Evolutionary conservation across 1,140 invertebrate species (phyloP), one percentile per base, ranked within the genome.

Genomic region (Berghia stephanieae): DNA sequence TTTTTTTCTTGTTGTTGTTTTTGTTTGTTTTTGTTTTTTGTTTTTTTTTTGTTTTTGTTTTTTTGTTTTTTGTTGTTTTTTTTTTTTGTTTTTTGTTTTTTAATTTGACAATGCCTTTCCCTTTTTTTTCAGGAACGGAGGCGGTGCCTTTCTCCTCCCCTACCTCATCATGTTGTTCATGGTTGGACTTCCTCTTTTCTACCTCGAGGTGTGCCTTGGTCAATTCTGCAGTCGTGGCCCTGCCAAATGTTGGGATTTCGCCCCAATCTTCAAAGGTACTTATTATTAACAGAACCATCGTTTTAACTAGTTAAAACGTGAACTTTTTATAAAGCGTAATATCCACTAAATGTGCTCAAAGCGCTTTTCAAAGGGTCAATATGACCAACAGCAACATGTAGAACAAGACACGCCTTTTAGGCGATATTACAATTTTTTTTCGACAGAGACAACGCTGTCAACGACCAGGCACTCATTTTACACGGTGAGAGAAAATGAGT

Each of bases 201-300:
- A 95, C 71, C 89, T 95, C 73, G 95, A 96, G 88, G 91, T 95
- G 16, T 92, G 93, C 0, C 89, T 95, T 18, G 94, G 94, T 10
- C 94, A 96, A 86, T 93, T 94, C 80, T 93, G 93, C 46, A 92
- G 94, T 80, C 91, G 92, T 85, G 94, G 94, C 49, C 92, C 93
- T n/a, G 93, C 94, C n/a, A 94, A 93, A 52, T 91, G 93, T 63
- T 95, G 94, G 93, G 91, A 92, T 78, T 94, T 94, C 60, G 94
- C 94, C 42, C 94, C 94, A 1, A 91, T 95, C 52, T 93, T 95
- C 81, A 93, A 92, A 92, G 94, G 94, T n/a, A n/a, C n/a, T n/a
- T n/a, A n/a, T n/a, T n/a, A n/a, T n/a, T n/a, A n/a, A n/a, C n/a
- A n/a, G n/a, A n/a, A n/a, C n/a, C n/a, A n/a, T n/a, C n/a, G n/a